These are phyloP conservation scores for Drosophila limbata DNA, from an alignment of 2,888 invertebrate species.

Conservation along the genomic window DNA sequence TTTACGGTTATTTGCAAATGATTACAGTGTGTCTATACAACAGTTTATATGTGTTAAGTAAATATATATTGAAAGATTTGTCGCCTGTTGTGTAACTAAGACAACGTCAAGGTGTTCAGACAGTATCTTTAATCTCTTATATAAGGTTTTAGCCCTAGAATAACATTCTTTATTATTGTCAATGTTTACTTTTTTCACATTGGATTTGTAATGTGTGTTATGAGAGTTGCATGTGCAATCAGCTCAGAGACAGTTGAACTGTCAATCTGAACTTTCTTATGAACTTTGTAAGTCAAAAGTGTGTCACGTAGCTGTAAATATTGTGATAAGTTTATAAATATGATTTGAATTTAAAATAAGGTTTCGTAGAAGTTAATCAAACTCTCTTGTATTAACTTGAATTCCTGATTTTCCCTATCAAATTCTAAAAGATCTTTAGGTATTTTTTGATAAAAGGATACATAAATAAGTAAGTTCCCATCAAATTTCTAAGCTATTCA, in stretches of 20 bases:
- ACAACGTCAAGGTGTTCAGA: constrained; percentile 11
- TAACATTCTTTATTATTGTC: constrained; percentile 41
- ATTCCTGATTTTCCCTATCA: constrained; percentile 21
- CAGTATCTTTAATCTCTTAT: constrained; percentile 44
- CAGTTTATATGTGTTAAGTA: constrained; percentile 19
- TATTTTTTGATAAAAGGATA: constrained; percentile 5
- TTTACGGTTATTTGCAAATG: constrained; percentile 71
- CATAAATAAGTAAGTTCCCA: constrained; percentile 47
- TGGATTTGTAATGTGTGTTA: constrained; percentile 30
- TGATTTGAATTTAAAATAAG: no score
- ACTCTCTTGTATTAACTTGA: no score
- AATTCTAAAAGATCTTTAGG: constrained; percentile 21
- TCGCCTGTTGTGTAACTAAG: constrained; percentile 37
- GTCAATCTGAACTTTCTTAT: constrained; percentile 8
- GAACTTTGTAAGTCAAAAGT: constrained; percentile 2
- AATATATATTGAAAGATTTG: constrained; percentile 22
- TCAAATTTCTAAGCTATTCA: constrained; percentile 35
- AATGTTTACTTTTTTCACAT: constrained; percentile 23
- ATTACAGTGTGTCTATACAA: constrained; percentile 43
- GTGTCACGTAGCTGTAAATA: neutral
- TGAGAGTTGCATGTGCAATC: constrained; percentile 42
- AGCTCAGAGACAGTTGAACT: constrained; percentile 4
- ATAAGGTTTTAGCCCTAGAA: constrained; percentile 34
- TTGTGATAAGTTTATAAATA: neutral
- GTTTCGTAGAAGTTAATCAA: no score